A percentile compares a stretch with the other conserved stretches of the same genome.
These are phyloP conservation scores for Petrosia ficiformis DNA, from an alignment of 37 sponge, comb jelly and placozoan genomes.

Conservation along the genomic window DNA sequence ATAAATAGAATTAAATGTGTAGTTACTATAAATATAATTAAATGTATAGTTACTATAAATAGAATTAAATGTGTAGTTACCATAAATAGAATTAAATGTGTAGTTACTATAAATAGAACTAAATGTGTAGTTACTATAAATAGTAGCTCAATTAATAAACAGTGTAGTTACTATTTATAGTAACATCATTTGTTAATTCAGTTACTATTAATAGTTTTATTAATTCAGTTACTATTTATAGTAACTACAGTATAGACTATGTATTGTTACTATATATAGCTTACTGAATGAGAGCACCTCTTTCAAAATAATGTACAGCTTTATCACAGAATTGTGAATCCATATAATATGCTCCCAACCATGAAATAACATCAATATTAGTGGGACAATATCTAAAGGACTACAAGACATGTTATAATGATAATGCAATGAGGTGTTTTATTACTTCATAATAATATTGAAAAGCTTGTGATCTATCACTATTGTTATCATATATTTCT, in stretches of 20 bases:
- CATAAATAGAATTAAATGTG: too few species aligned
- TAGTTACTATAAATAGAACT: too few species aligned
- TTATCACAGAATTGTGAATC: constrained; percentile 93
- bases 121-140: too few species aligned
- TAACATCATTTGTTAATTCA: too few species aligned
- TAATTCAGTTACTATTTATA: not conserved
- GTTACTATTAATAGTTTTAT: too few species aligned
- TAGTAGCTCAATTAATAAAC: too few species aligned
- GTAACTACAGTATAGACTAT: not conserved
- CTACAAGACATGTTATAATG: constrained; percentile 13
- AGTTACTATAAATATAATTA: not conserved
- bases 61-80: not conserved
- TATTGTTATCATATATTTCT: constrained; percentile 81
- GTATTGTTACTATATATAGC: constrained; percentile 13
- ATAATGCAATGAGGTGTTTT: not conserved
- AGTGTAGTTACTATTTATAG: too few species aligned
- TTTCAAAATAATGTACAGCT: constrained; percentile 90
- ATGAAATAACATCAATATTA: constrained; percentile 90
- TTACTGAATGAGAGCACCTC: constrained; percentile 84
- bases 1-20: too few species aligned
- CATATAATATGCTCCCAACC: constrained; percentile 97
- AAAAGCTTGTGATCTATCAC: constrained; percentile 88
- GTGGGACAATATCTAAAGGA: constrained; percentile 94
- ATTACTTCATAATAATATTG: constrained; percentile 88
- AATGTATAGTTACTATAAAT: not conserved